Conservation (phyloP, 2,888 invertebrate species). For the Drosophila anceps region DNA sequence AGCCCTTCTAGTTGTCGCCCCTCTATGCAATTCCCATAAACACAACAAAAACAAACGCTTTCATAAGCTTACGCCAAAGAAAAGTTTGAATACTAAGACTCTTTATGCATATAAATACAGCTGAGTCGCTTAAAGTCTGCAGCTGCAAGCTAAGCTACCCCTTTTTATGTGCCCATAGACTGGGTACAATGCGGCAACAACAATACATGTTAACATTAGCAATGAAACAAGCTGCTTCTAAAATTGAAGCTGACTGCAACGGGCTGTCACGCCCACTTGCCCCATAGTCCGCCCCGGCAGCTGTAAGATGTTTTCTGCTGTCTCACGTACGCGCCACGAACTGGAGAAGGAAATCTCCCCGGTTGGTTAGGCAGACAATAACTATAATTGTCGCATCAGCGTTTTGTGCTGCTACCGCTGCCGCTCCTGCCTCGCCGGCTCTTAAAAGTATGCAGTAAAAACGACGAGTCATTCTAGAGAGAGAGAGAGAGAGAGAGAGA, state of each 20-base stretch:
- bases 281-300: constrained; percentile 10
- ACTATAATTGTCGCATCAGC: constrained; percentile 80
- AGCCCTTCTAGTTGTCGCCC: neutral
- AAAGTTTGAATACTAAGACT: too few species aligned
- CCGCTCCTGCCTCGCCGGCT: constrained; percentile 2
- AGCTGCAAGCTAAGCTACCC: neutral
- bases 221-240: constrained; percentile 64
- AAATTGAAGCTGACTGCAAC: constrained; percentile 55
- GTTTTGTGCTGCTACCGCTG: constrained; percentile 52
- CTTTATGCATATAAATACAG: too few species aligned
- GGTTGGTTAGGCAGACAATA: constrained; percentile 72
- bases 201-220: constrained; percentile 69
- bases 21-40: constrained; percentile 3
- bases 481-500: neutral
- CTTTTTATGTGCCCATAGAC: neutral
- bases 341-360: constrained; percentile 28
- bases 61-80: too few species aligned
- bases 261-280: constrained; percentile 31
- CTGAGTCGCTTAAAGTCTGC: neutral
- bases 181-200: constrained; percentile 14
- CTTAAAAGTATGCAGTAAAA: constrained; percentile 68
- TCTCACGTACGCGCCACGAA: constrained; percentile 57
- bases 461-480: constrained; percentile 51
- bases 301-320: constrained; percentile 40
- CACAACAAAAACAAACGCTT: neutral